phyloP scores from a whole-genome alignment of 2,797 vertebrate species.

The Vespertilio murinus region DNA sequence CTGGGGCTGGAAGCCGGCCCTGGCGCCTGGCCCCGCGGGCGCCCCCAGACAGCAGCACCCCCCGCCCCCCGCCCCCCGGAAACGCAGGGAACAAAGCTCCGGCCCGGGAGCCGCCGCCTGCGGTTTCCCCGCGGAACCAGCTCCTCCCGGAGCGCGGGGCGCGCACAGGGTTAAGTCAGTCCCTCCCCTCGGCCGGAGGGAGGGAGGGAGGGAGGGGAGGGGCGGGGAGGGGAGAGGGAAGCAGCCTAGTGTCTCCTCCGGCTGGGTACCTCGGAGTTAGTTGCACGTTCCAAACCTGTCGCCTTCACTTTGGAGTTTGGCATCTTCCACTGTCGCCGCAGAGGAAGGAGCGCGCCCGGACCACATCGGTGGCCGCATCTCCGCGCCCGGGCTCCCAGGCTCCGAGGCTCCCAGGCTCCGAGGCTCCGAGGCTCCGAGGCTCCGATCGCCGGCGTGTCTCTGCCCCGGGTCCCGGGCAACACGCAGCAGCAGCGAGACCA shows the following conservation, averaged over 20 bases:
- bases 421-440: conserved; percentile 21
- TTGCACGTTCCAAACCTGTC: conserved; percentile 75
- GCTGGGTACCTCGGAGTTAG: conserved; percentile 66
- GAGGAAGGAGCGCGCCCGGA: conserved; percentile 77
- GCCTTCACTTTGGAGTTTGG: conserved; percentile 77
- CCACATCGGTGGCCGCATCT: conserved; percentile 68
- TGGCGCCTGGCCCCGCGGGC: conserved; percentile 55
- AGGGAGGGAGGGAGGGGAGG: conserved; percentile 74
- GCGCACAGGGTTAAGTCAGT: conserved; percentile 83
- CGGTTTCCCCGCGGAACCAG: conserved; percentile 7
- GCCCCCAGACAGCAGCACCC: conserved; percentile 60
- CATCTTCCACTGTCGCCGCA: conserved; percentile 74
- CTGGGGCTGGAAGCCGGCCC: conserved; percentile 38
- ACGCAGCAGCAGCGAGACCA: conserved; percentile 33
- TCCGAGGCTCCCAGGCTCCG: not conserved
- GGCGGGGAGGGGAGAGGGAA: conserved; percentile 67
- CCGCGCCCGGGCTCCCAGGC: conserved; percentile 46
- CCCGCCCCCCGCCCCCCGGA: conserved; percentile 1
- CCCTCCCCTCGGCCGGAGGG: conserved; percentile 69
- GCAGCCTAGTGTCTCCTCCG: conserved; percentile 29
- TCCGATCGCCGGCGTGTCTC: conserved; percentile 17
- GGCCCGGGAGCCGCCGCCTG: not conserved
- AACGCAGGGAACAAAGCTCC: conserved; percentile 69
- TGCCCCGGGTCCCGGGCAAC: not conserved
- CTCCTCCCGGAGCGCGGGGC: not conserved